These are phyloP conservation scores for Edolisoma coerulescens DNA, from an alignment of 2,113 vertebrate genomes.

Conservation along the genomic window DNA sequence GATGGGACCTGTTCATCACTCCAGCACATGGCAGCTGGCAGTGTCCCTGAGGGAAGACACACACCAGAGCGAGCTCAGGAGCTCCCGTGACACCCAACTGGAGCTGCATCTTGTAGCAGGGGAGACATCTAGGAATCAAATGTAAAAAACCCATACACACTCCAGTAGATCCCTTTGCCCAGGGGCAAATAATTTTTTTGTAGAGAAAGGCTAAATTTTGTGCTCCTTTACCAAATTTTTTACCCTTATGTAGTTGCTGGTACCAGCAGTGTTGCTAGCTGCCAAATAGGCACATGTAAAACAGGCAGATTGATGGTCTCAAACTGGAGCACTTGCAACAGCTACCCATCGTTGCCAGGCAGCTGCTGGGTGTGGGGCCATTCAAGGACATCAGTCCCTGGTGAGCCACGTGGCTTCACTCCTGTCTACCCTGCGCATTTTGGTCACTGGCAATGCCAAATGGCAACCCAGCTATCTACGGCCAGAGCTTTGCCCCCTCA, in stretches of 20 bases:
- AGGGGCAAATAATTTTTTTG: not conserved
- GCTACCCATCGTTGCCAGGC: not conserved
- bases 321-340: not conserved
- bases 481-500: not conserved
- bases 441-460: not conserved
- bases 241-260: not conserved
- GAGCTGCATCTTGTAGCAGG: not conserved
- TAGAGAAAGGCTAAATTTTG: not conserved
- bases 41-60: not conserved
- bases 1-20: accelerated
- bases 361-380: not conserved
- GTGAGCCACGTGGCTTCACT: not conserved
- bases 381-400: not conserved
- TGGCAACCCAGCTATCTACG: accelerated
- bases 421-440: not conserved
- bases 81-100: not conserved
- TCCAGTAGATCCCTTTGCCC: not conserved
- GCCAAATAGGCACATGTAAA: not conserved
- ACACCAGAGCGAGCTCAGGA: accelerated
- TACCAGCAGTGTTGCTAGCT: not conserved
- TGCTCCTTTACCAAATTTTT: not conserved
- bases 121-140: accelerated
- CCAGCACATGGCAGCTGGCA: not conserved
- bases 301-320: not conserved
- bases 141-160: accelerated